Evolutionary conservation across 2,888 invertebrate species (phyloP), one percentile per base, ranked within the genome.

Genomic region (Watsonalla binaria): DNA sequence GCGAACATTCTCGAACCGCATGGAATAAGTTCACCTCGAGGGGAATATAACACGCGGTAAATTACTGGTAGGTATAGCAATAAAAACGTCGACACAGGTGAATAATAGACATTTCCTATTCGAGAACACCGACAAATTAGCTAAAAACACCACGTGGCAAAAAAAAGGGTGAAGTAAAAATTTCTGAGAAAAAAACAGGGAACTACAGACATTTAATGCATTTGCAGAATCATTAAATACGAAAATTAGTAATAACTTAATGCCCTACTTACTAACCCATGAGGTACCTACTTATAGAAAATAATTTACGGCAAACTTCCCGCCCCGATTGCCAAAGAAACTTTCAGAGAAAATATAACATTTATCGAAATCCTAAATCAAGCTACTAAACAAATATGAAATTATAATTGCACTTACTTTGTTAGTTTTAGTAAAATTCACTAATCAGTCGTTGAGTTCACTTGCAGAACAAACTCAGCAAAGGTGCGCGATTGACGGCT

Each of bases 401-500:
- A 51, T 11, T 11, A 42, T 42, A 57, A 52, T 34, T 58, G 54
- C 65, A 86, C 89, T 88, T 72, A 90, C 89, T 74, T 79, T 82
- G 74, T 78, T 60, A 66, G 65, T 62, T 67, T 60, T 66, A 71
- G 67, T 70, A 74, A 69, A 60, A 72, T 71, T 70, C 68, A 70
- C 64, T 72, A 37, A 63, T 79, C 78, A 80, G 79, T 80, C 78
- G 74, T 72, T 69, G 79, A 81, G 79, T 76, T 80, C 75, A 75
- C 72, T 79, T 78, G 72, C 74, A 76, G 81, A 78, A 77, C 82
- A 78, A 65, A 72, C 86, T 89, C 83, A 79, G 86, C 81, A 83
- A 84, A 81, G 64, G 88, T 89, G 90, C 88, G 84, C 89, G 88
- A 88, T 85, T 84, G 86, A 82, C 87, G 86, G 86, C 79, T 85